These are phyloP conservation scores for Phortica variegata DNA, from an alignment of 1,140 invertebrate genomes.

Conservation along the genomic window DNA sequence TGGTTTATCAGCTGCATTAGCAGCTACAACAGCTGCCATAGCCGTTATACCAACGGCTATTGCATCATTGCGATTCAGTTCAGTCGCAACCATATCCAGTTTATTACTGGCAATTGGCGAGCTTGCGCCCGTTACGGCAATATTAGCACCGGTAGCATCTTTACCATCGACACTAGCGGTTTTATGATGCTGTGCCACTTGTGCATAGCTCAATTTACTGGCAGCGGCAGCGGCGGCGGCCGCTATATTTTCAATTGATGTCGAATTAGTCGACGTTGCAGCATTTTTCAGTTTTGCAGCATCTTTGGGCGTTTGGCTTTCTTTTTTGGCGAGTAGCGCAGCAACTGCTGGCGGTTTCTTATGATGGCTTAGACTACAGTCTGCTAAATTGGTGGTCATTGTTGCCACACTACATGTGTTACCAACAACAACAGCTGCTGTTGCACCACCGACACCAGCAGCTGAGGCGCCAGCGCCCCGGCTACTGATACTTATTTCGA, in stretches of 20 bases:
- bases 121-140: conserved; percentile 13
- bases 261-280: conserved; percentile 51
- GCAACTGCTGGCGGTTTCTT: conserved; percentile 41
- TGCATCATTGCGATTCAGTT: conserved; percentile 8
- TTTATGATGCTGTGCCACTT: conserved; percentile 77
- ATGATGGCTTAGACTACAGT: conserved; percentile 40
- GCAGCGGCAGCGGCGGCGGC: conserved; percentile 50
- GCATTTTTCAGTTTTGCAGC: conserved; percentile 45
- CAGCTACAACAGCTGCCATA: not conserved
- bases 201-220: conserved; percentile 76
- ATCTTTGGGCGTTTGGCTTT: conserved; percentile 31
- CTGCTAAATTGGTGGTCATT: conserved; percentile 34
- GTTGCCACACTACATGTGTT: conserved; percentile 34
- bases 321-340: conserved; percentile 46
- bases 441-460: conserved; percentile 15
- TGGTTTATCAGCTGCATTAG: conserved; percentile 21
- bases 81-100: conserved; percentile 30
- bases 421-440: conserved; percentile 33
- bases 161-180: conserved; percentile 38
- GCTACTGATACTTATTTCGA: conserved; percentile 59
- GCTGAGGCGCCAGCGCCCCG: conserved; percentile 40
- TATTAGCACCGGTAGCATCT: conserved; percentile 16
- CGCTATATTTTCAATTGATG: conserved; percentile 48
- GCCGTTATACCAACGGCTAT: conserved; percentile 1
- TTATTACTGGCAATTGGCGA: conserved; percentile 37